Evolutionary conservation across 2,113 vertebrate genomes (phyloP), one percentile per base, ranked within the genome.

Genomic region (Apeltes quadracus): DNA sequence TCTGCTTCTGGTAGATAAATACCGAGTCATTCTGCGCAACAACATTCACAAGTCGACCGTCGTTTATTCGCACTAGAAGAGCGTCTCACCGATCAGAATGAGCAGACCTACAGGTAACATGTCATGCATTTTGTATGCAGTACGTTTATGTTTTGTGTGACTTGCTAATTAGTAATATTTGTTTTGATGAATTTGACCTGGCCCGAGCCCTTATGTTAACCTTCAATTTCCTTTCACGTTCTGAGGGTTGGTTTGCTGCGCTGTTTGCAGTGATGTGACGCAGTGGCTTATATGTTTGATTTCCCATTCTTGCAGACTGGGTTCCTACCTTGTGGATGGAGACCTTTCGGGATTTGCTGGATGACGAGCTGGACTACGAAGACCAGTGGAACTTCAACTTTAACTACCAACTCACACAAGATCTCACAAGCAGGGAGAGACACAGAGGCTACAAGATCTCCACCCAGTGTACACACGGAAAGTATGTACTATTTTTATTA

Each of bases 301-400:
- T 38, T 22, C 32, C 1, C 15, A 7, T 14, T 38, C 23, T 1
- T 65, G 25, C 70, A 92, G 91, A 75, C 0, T 92, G 91, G 91
- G 3, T 1, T 69, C 82, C 91, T 10, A 16, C 59, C 5, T 57
- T 88, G 34, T 92, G 90, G 91, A 0, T 0, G 55, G 85, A 88
- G 0, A 82, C 14, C 3, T 89, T 92, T 81, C 11, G 73, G 0
- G 70, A 88, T 0, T 8, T 90, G 61, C 38, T 86, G 54, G 4
- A 75, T 3, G 75, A 85, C 0, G 87, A 88, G 79, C 69, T 91
- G 76, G 84, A 90, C 11, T 70, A 83, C 69, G 81, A 18, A 69
- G 89, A 92, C 72, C 27, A 62, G 9, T 91, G 90, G 91, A 73
- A 3, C 32, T 77, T 92, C 16, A 78, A 67, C 59, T 92, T 92